Evolutionary conservation across 2,888 invertebrate genomes (phyloP).

Genomic region (Coelopa pilipes): DNA sequence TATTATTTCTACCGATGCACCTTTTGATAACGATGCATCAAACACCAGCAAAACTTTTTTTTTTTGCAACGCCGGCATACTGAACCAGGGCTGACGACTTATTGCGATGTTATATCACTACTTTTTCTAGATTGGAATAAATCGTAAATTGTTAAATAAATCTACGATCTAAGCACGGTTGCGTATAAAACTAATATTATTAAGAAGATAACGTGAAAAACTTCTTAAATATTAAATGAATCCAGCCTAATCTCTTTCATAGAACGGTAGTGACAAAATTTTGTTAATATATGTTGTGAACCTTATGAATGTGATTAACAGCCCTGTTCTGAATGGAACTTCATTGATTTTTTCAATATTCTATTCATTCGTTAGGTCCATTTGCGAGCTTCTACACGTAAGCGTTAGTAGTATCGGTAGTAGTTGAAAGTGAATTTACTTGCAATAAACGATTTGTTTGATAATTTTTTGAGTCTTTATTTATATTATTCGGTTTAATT

Average conservation of each 20-base stretch:
- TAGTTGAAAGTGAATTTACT: not conserved
- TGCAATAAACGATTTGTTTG: not conserved
- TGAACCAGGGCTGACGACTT: not conserved
- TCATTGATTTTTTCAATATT: conserved; percentile 5
- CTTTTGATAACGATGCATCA: too few relatives aligned
- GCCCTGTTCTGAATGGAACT: not conserved
- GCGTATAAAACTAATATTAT: too few relatives aligned
- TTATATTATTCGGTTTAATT: conserved; percentile 24
- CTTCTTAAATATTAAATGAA: too few relatives aligned
- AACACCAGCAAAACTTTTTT: not conserved
- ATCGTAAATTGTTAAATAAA: too few relatives aligned
- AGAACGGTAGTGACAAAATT: too few relatives aligned
- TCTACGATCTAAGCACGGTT: too few relatives aligned
- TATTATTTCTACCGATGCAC: too few relatives aligned
- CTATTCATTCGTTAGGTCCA: not conserved
- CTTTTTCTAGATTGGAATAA: not conserved
- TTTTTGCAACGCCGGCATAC: not conserved
- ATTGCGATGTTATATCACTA: not conserved
- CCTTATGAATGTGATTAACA: too few relatives aligned
- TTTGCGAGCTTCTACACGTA: not conserved
- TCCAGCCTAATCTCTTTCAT: too few relatives aligned
- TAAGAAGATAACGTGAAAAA: too few relatives aligned
- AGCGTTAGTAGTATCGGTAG: not conserved
- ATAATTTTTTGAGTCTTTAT: not conserved
- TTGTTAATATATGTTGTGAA: too few relatives aligned